A percentile compares a stretch with the other conserved stretches of the same genome.
phyloP scores from a whole-genome alignment of 2,113 vertebrate species.

The Gambusia affinis region DNA sequence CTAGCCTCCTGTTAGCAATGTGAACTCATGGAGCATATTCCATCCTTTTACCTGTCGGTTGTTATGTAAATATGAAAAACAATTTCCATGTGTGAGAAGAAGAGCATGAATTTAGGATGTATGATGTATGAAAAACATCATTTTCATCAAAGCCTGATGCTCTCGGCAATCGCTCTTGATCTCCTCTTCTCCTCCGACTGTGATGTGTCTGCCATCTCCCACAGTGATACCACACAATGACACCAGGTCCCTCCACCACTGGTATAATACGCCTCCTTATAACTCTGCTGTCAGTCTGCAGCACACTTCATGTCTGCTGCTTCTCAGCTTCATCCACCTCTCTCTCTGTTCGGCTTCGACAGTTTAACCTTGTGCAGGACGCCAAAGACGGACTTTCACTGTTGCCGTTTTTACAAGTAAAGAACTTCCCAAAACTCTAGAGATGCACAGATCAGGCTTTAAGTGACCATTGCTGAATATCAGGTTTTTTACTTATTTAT shows the following conservation, averaged over 20 bases:
- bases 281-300: slow-evolving; percentile 24
- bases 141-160: slow-evolving; percentile 59
- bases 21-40: no score
- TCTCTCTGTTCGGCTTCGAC: slow-evolving; percentile 4
- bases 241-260: slow-evolving; percentile 32
- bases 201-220: slow-evolving; percentile 52
- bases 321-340: slow-evolving; percentile 19
- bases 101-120: slow-evolving; percentile 44
- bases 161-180: slow-evolving; percentile 58
- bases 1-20: no score
- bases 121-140: slow-evolving; percentile 37
- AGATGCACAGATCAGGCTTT: not conserved
- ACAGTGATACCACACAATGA: slow-evolving; percentile 55
- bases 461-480: not conserved
- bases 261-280: slow-evolving; percentile 25
- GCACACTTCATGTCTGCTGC: slow-evolving; percentile 30
- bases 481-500: not conserved
- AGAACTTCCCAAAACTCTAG: not conserved
- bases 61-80: slow-evolving; percentile 16
- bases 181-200: slow-evolving; percentile 60
- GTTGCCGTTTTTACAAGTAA: not conserved
- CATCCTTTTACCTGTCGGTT: no score
- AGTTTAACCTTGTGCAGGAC: not conserved
- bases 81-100: slow-evolving; percentile 43
- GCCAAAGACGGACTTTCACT: not conserved